These are phyloP conservation scores for Carposina sasakii DNA, from an alignment of 1,140 invertebrate genomes.

Conservation along the genomic window DNA sequence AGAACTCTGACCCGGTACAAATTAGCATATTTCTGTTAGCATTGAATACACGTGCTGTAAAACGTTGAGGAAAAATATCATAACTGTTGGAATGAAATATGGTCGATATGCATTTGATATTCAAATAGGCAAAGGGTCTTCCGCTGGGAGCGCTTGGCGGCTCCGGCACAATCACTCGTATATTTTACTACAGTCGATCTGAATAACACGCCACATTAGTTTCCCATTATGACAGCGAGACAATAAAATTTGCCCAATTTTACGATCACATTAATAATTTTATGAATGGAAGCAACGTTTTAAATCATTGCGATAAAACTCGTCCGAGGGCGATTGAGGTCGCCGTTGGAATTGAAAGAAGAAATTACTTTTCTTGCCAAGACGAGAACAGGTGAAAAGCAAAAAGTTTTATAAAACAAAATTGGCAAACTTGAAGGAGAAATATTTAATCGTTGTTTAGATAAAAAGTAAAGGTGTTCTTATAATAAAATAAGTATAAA, in stretches of 20 bases:
- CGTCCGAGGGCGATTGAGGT: constrained; percentile 42
- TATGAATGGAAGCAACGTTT: constrained; percentile 69
- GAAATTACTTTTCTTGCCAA: no score
- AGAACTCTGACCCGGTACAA: constrained; percentile 29
- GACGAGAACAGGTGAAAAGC: no score
- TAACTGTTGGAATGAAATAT: constrained; percentile 69
- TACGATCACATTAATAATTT: constrained; percentile 73
- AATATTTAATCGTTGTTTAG: no score
- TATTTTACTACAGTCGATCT: constrained; percentile 68
- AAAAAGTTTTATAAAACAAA: no score
- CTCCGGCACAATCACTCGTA: constrained; percentile 55
- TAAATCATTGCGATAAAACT: constrained; percentile 59
- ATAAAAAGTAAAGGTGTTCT: no score
- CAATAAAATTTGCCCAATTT: constrained; percentile 73
- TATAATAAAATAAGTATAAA: no score
- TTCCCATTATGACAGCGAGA: constrained; percentile 71
- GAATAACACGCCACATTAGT: constrained; percentile 73
- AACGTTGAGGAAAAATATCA: constrained; percentile 65
- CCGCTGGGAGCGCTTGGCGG: constrained; percentile 51
- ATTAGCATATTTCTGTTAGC: constrained; percentile 46
- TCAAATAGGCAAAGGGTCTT: constrained; percentile 63
- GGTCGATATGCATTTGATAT: constrained; percentile 66
- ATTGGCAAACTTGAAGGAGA: no score
- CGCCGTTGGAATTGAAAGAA: no score
- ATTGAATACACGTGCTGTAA: constrained; percentile 57